These are phyloP conservation scores for Escarpia spicata DNA, from an alignment of 2,888 invertebrate genomes.

Conservation along the genomic window DNA sequence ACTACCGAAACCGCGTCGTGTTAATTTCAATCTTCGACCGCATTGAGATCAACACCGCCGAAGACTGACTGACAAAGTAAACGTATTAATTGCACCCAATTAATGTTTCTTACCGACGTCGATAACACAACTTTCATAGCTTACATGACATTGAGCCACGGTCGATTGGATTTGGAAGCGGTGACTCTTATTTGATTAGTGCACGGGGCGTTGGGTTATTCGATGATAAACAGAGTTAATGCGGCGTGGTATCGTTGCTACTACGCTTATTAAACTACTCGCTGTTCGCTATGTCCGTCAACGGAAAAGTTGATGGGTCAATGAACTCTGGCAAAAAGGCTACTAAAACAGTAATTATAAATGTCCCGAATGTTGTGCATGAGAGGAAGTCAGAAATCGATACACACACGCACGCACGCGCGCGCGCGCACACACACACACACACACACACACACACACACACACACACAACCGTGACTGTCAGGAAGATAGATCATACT, in stretches of 20 bases:
- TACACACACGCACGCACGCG: background rate
- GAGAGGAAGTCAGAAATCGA: background rate
- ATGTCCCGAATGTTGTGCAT: background rate
- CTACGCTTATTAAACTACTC: background rate
- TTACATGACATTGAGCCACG: background rate
- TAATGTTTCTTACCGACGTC: background rate
- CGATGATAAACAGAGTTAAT: background rate
- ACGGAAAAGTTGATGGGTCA: background rate
- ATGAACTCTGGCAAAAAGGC: background rate
- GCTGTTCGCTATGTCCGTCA: background rate
- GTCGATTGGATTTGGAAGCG: background rate
- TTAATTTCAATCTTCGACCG: background rate
- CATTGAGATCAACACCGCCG: background rate
- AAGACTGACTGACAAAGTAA: background rate
- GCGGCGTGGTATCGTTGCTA: background rate
- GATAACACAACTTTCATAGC: background rate
- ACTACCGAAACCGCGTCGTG: background rate
- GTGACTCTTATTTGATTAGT: constrained; percentile 11
- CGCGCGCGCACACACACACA: background rate
- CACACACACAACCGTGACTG: background rate
- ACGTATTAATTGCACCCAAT: constrained; percentile 16
- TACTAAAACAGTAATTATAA: background rate
- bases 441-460: background rate
- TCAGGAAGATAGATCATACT: background rate
- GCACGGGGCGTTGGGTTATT: background rate